These are phyloP conservation scores for Adela reaumurella DNA, from an alignment of 2,888 invertebrate genomes.

Conservation along the genomic window DNA sequence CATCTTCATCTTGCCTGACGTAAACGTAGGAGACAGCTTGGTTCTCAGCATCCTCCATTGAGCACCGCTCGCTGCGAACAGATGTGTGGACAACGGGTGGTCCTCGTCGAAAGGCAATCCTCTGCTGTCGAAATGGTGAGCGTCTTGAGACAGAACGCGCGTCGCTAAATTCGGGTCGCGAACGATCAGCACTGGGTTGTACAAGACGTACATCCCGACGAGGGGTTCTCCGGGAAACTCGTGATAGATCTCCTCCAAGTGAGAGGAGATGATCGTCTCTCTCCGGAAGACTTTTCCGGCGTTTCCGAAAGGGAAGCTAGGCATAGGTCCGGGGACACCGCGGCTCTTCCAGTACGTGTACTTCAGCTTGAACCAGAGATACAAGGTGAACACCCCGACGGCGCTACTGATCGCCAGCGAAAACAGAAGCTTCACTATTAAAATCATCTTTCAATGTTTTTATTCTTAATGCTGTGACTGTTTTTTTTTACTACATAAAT, in stretches of 20 bases:
- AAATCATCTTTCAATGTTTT: neutral
- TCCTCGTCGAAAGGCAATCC: slow-evolving; percentile 21
- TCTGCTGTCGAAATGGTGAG: slow-evolving; percentile 51
- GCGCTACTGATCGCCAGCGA: neutral
- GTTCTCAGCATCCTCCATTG: slow-evolving; percentile 48
- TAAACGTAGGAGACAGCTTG: slow-evolving; percentile 45
- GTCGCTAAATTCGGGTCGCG: slow-evolving; percentile 48
- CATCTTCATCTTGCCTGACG: slow-evolving; percentile 48
- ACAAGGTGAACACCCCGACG: neutral
- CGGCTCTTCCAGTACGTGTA: slow-evolving; percentile 11
- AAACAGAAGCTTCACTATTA: neutral
- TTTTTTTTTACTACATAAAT: no score
- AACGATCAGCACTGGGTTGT: slow-evolving; percentile 41
- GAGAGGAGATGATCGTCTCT: slow-evolving; percentile 9
- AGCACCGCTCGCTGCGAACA: slow-evolving; percentile 44
- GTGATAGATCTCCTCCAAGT: slow-evolving; percentile 10
- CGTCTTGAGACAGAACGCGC: slow-evolving; percentile 45
- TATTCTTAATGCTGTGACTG: no score
- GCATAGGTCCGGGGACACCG: slow-evolving; percentile 8
- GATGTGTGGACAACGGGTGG: slow-evolving; percentile 37
- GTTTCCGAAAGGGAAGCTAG: slow-evolving; percentile 9
- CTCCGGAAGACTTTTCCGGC: slow-evolving; percentile 7
- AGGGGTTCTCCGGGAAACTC: slow-evolving; percentile 7
- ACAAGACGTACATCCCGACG: slow-evolving; percentile 50
- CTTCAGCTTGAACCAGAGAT: slow-evolving; percentile 10